Evolutionary conservation across 2,888 invertebrate species (phyloP), one percentile per base, ranked within the genome.

Genomic region (Lasius fuliginosus): DNA sequence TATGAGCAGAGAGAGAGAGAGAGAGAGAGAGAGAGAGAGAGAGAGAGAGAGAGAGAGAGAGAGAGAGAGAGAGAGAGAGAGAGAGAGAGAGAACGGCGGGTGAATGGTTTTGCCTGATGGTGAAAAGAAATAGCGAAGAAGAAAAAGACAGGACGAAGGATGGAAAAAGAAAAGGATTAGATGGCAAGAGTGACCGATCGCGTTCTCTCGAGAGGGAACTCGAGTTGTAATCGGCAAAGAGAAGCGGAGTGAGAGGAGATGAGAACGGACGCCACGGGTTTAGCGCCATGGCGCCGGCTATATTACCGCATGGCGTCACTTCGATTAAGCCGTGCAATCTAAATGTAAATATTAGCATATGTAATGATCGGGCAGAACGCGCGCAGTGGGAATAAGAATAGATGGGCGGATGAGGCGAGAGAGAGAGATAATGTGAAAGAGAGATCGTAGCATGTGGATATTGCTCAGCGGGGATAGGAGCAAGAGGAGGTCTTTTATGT

Each of bases 301-400:
- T 94, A 94, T 94, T 94, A 94, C 93, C 92, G 92, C 92, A 92
- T 93, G 94, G 94, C 94, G 94, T 94, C 94, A 93, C 94, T 94
- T 94, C 93, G 94, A 94, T 94, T 94, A 94, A 94, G 93, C 90
- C 92, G 92, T 91, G 93, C 94, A 94, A 94, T 94, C 94, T 93
- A 94, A 94, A 94, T 94, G 94, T 94, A 94, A 94, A 94, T 94
- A 94, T 94, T 94, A 93, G 93, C 93, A 93, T 94, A 93, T 92
- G 92, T 93, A 93, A 93, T 93, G 94, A 94, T 92, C 90, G 90
- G 88, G 92, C 92, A 88, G 89, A 92, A 92, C 85, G 88, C 85
- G 84, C 83, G 87, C 85, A 86, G 87, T 89, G 88, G 86, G 90
- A 91, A 92, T 92, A 90, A 87, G 90, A 91, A 92, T 92, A 91